Evolutionary conservation across 2,888 invertebrate species (phyloP).

Genomic region (Acleris laterana): DNA sequence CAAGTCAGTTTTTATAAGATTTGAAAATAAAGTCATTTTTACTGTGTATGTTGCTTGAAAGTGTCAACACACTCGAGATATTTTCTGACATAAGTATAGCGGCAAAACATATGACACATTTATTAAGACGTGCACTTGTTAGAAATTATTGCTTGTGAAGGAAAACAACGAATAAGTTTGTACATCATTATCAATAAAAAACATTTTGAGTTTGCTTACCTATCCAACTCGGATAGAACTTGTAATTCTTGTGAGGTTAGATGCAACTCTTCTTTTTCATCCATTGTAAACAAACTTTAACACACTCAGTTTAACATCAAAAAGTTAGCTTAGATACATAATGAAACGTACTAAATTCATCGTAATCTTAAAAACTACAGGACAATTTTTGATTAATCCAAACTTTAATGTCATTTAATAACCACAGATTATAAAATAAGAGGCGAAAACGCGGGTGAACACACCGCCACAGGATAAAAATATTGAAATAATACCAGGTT

Average conservation of each 20-base stretch:
- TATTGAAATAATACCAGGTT: too few relatives aligned
- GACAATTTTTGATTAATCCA: background rate
- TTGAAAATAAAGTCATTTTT: too few relatives aligned
- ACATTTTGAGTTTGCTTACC: conserved; percentile 78
- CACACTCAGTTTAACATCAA: conserved; percentile 10
- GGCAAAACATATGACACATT: too few relatives aligned
- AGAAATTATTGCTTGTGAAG: too few relatives aligned
- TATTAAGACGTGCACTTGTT: too few relatives aligned
- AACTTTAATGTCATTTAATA: conserved; percentile 33
- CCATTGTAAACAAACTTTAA: conserved; percentile 57
- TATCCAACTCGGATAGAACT: conserved; percentile 94
- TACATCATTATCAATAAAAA: conserved; percentile 4
- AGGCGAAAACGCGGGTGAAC: background rate
- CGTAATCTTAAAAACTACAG: conserved; percentile 19
- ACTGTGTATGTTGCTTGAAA: too few relatives aligned
- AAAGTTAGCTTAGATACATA: background rate
- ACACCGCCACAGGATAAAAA: background rate
- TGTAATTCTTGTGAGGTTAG: conserved; percentile 93
- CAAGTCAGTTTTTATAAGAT: too few relatives aligned
- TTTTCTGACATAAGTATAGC: too few relatives aligned
- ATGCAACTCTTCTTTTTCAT: conserved; percentile 87
- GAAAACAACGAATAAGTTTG: background rate
- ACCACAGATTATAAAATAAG: conserved; percentile 16
- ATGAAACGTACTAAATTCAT: conserved; percentile 11
- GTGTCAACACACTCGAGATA: too few relatives aligned